These are phyloP conservation scores for Drosophila repletoides DNA, from an alignment of 1,140 invertebrate genomes.

Conservation along the genomic window DNA sequence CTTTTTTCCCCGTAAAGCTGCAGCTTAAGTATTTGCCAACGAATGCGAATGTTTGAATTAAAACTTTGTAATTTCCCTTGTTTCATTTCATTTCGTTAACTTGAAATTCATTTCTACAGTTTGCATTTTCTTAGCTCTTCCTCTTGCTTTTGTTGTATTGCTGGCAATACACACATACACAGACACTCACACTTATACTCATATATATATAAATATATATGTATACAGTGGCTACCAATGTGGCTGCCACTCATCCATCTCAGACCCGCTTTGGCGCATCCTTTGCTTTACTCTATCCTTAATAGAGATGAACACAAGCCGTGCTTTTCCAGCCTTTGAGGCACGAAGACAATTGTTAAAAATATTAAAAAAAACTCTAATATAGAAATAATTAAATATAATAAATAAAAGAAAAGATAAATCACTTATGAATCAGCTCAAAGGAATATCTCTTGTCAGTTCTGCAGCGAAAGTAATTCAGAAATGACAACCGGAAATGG, in stretches of 20 bases:
- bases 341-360: too few relatives aligned
- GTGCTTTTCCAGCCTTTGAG: too few relatives aligned
- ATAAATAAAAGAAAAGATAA: too few relatives aligned
- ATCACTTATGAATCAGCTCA: too few relatives aligned
- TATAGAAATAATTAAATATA: too few relatives aligned
- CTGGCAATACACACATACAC: neutral
- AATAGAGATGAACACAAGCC: too few relatives aligned
- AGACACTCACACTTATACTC: slow-evolving; percentile 13
- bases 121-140: slow-evolving; percentile 32
- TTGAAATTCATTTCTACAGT: slow-evolving; percentile 75
- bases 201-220: neutral
- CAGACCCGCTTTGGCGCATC: slow-evolving; percentile 19
- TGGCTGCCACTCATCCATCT: slow-evolving; percentile 47
- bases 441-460: too few relatives aligned
- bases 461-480: too few relatives aligned
- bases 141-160: slow-evolving; percentile 20
- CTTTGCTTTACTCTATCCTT: slow-evolving; percentile 12
- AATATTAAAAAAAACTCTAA: too few relatives aligned
- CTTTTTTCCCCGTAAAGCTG: slow-evolving; percentile 42
- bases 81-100: slow-evolving; percentile 80
- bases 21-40: slow-evolving; percentile 77
- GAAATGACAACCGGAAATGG: too few relatives aligned
- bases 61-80: slow-evolving; percentile 81
- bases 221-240: slow-evolving; percentile 10
- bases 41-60: slow-evolving; percentile 80